phyloP scores from a whole-genome alignment of 2,888 invertebrate genomes.

The Hypselothyrea guttata region DNA sequence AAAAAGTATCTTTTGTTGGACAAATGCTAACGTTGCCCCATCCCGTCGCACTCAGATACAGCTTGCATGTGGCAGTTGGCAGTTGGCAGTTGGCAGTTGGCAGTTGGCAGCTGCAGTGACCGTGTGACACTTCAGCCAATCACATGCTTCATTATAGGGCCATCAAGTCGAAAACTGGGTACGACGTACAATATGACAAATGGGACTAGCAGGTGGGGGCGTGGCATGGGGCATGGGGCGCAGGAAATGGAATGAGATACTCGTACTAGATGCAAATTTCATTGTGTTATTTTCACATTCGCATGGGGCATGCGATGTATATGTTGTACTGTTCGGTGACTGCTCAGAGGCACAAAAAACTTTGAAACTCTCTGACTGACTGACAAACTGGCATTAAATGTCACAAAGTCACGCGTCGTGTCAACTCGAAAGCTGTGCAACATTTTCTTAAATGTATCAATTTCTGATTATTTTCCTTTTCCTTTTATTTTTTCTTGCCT shows the following conservation, averaged over 20 bases:
- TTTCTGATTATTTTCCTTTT: constrained; percentile 46
- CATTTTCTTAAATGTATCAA: constrained; percentile 67
- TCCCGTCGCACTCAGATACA: constrained; percentile 15
- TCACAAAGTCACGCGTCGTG: constrained; percentile 69
- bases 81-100: constrained; percentile 8
- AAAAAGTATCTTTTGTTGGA: not conserved
- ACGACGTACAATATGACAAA: not conserved
- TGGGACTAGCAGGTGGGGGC: not conserved
- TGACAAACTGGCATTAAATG: constrained; percentile 73
- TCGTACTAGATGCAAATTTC: constrained; percentile 56
- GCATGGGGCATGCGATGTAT: constrained; percentile 45
- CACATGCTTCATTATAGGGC: constrained; percentile 70
- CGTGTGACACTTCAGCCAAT: constrained; percentile 68
- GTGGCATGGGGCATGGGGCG: not conserved
- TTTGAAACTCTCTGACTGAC: constrained; percentile 20
- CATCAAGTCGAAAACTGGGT: constrained; percentile 43
- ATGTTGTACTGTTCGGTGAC: not conserved
- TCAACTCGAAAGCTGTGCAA: constrained; percentile 52
- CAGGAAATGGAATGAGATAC: not conserved
- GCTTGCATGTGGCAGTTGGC: constrained; percentile 18
- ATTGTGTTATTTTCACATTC: constrained; percentile 70
- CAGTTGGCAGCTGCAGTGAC: constrained; percentile 11
- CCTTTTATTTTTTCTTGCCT: too few species aligned
- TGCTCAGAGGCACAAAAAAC: too few species aligned
- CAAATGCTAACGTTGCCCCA: not conserved